A percentile compares a stretch with the other conserved stretches of the same genome.
These are phyloP conservation scores for Rhodophaea formosa DNA, from an alignment of 2,888 invertebrate genomes.

Conservation along the genomic window DNA sequence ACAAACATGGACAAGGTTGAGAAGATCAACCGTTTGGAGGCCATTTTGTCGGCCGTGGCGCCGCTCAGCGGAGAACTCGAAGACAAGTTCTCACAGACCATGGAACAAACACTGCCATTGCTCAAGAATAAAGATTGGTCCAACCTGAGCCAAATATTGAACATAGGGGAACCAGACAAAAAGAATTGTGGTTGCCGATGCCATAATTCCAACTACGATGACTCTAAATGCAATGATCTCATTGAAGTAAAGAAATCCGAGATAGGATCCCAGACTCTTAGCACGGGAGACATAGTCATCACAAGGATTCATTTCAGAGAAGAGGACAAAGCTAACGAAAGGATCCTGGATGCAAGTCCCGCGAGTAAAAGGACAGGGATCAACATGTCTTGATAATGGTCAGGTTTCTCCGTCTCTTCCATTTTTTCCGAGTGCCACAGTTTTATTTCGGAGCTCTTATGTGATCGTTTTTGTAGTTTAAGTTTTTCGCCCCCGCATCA, in stretches of 20 bases:
- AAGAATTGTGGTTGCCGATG: conserved; percentile 81
- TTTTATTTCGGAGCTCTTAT: conserved; percentile 62
- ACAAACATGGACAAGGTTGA: conserved; percentile 91
- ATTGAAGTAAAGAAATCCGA: conserved; percentile 73
- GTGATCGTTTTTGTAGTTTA: conserved; percentile 61
- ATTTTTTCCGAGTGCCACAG: conserved; percentile 71
- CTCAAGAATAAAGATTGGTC: conserved; percentile 80
- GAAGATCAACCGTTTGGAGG: conserved; percentile 92
- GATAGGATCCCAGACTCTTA: conserved; percentile 90
- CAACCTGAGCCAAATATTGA: conserved; percentile 73
- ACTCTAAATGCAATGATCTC: conserved; percentile 69
- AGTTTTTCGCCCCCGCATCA: conserved; percentile 39
- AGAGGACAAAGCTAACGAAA: conserved; percentile 72
- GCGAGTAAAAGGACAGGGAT: conserved; percentile 65
- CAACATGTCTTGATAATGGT: conserved; percentile 72
- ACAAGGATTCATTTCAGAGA: conserved; percentile 86
- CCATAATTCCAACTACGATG: conserved; percentile 71
- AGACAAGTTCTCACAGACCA: conserved; percentile 75
- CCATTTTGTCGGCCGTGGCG: conserved; percentile 90
- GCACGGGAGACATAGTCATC: conserved; percentile 95
- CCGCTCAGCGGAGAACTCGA: conserved; percentile 83
- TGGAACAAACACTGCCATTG: conserved; percentile 76
- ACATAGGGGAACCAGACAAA: conserved; percentile 66
- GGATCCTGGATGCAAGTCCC: conserved; percentile 72
- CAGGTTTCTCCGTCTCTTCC: conserved; percentile 51